Evolutionary conservation across 2,113 vertebrate species (phyloP).

Genomic region (Nibea coibor): DNA sequence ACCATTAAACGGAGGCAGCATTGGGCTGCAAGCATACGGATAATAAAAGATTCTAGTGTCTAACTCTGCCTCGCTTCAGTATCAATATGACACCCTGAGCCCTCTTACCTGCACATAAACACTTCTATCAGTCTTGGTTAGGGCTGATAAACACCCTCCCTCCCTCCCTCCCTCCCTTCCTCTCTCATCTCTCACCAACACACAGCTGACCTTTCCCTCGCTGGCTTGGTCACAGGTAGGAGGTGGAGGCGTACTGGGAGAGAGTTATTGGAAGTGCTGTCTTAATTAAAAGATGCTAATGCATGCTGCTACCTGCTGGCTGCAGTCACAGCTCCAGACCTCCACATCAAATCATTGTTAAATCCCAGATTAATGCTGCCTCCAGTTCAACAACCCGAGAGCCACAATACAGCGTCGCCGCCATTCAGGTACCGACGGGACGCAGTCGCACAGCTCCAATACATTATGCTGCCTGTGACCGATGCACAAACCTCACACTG

Average conservation of each 20-base stretch:
- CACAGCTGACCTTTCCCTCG: conserved; percentile 52
- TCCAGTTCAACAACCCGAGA: conserved; percentile 2
- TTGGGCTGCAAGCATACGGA: too few relatives aligned
- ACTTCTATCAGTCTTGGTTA: not conserved
- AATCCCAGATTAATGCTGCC: conserved; percentile 45
- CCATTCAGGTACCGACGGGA: conserved; percentile 8
- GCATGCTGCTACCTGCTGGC: conserved; percentile 56
- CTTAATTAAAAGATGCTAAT: conserved; percentile 76
- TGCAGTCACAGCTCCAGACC: conserved; percentile 32
- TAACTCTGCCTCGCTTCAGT: too few relatives aligned
- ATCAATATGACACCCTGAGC: not conserved
- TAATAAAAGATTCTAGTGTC: too few relatives aligned
- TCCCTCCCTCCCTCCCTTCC: not conserved
- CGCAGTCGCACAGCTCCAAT: not conserved
- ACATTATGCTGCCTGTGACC: conserved; percentile 4
- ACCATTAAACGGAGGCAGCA: too few relatives aligned
- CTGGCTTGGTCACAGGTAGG: conserved; percentile 42
- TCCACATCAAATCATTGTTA: conserved; percentile 23
- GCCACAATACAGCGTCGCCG: conserved; percentile 3
- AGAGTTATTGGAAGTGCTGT: conserved; percentile 32
- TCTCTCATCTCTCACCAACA: not conserved
- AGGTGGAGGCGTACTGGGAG: conserved; percentile 25
- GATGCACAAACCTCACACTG: not conserved
- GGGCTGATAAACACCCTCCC: not conserved
- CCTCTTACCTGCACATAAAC: not conserved